Base-by-base conservation (phyloP, 1,140 invertebrate genomes). In the Zaprionus kolodkinae region DNA sequence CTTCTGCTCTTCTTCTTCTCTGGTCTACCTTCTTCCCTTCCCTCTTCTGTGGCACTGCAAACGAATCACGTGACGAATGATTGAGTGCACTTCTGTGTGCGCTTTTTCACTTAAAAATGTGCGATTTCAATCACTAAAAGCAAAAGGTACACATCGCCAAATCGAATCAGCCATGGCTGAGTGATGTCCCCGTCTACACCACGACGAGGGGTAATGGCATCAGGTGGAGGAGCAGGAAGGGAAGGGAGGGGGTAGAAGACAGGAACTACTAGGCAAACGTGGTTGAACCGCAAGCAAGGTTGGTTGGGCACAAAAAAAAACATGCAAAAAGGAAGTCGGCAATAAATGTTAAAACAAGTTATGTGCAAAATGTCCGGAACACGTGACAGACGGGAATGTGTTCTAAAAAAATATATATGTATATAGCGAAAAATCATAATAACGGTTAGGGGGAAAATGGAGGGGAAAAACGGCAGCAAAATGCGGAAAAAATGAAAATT, bases 121-220 rank as follows among this genome's bases (percentile, higher is more conserved):
- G 84, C 84, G 84, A 88, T 88, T 88, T 88, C 84, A 88, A 88
- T 88, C 85, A 89, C 85, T 89, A 89, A 89, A 89, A 88, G 85
- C 80, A 88, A 87, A 88, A 88, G 84, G 80, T 88, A 84, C 85
- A 88, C 85, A 65, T 69, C 63, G 74, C 25, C 54, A 79, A 79
- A 79, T 79, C 74, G 77, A 79, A 77, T 79, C 74, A 79, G 61
- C 60, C 60, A 79, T 72, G 74, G 59, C 74, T 79, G 77, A 77
- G 30, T 79, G 77, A 77, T 77, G 77, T 61, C 36, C 52, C n/a
- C 40, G 1, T 45, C 25, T 30, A 21, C 30, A 33, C 33, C 6
- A 35, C 6, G 33, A 7, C n/a, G 33, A 7, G 33, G 30, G 17
- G 12, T 1, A 43, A 59, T 21, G 21, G 21, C 21, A 21, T 21